Evolutionary conservation across 1,140 invertebrate genomes (phyloP), one percentile per base, ranked within the genome.

Genomic region (Drosophila busckii): DNA sequence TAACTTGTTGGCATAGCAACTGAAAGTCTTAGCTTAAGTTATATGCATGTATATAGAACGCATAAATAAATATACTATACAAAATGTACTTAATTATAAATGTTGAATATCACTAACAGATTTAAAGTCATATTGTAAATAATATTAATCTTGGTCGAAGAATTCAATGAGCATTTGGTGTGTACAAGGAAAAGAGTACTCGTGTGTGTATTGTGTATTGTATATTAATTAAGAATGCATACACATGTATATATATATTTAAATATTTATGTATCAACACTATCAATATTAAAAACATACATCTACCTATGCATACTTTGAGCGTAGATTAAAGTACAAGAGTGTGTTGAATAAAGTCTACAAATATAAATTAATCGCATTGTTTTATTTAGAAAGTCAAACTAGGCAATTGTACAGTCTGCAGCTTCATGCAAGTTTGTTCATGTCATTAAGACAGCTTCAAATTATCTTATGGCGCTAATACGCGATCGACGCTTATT

Each of bases 81-180:
- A n/a, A n/a, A n/a, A n/a, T n/a, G n/a, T n/a, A n/a, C n/a, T n/a
- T n/a, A n/a, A n/a, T n/a, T n/a, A n/a, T n/a, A n/a, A n/a, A n/a
- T n/a, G n/a, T n/a, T n/a, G n/a, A n/a, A n/a, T n/a, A n/a, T n/a
- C n/a, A n/a, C n/a, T n/a, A n/a, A 53, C 26, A 61, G 25, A 46
- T 20, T 15, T 46, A 16, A 41, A 45, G 55, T 64, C 53, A 60
- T 61, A 53, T 31, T 80, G 73, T 71, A 78, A 19, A 78, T 78
- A 78, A 32, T 10, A 29, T 59, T 59, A 59, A 59, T 29, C 49
- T 22, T 28, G 45, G 54, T 59, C 41, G 50, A 59, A 60, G 49
- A 22, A 40, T 52, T 29, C 23, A 45, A 67, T 58, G 73, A 80
- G 71, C 71, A 78, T 78, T 78, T 78, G 71, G 64, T 78, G 73